These are phyloP conservation scores for Rotaria magnacalcarata DNA, from an alignment of 2,888 invertebrate species.

Conservation along the genomic window DNA sequence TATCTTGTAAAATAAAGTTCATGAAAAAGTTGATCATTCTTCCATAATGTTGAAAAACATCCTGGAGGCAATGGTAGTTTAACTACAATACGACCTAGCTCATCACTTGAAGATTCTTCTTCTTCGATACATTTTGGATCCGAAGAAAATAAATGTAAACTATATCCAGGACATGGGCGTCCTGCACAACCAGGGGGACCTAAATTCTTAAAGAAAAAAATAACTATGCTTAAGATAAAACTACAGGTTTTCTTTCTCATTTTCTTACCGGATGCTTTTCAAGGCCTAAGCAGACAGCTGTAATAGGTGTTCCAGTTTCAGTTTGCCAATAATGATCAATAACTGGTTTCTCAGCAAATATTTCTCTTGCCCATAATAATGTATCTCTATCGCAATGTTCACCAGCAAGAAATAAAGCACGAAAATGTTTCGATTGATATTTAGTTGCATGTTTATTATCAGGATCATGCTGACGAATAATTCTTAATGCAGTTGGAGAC, in stretches of 20 bases:
- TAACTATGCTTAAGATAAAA: too few relatives aligned
- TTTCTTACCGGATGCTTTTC: conserved; percentile 50
- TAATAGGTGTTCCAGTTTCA: conserved; percentile 83
- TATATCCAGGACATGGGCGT: conserved; percentile 24
- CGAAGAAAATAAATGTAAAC: conserved; percentile 54
- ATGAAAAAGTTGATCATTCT: conserved; percentile 73
- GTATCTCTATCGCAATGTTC: conserved; percentile 89
- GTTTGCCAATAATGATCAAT: conserved; percentile 97
- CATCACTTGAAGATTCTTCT: conserved; percentile 69
- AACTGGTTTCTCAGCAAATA: conserved; percentile 68
- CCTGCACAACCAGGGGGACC: conserved; percentile 29
- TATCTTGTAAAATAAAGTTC: conserved; percentile 76
- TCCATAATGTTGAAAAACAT: conserved; percentile 75
- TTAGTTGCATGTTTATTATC: conserved; percentile 51
- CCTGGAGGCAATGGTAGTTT: conserved; percentile 80
- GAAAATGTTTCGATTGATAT: conserved; percentile 47
- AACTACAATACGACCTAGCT: conserved; percentile 74
- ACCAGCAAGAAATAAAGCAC: conserved; percentile 73
- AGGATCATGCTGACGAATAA: conserved; percentile 69
- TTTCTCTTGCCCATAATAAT: conserved; percentile 71
- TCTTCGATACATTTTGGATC: conserved; percentile 69
- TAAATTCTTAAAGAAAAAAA: conserved; percentile 57
- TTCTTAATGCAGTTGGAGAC: conserved; percentile 82
- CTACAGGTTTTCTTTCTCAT: conserved; percentile 49
- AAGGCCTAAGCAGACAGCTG: conserved; percentile 75